Evolutionary conservation across 2,888 invertebrate species (phyloP).

Genomic region (Crossocerus cetratus): DNA sequence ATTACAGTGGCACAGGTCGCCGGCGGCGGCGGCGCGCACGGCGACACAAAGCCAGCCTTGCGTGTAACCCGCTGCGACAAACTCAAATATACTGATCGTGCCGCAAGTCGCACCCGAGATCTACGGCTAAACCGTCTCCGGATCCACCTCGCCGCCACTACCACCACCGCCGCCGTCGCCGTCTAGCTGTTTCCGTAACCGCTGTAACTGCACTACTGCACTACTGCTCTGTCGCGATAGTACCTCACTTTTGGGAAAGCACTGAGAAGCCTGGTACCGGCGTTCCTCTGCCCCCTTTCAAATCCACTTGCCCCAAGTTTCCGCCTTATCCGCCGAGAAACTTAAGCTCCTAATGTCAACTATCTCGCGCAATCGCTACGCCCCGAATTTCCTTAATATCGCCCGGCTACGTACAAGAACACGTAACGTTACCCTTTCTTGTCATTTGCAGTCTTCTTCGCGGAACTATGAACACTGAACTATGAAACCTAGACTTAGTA

Average conservation of each 20-base stretch:
- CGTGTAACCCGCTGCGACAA: slow-evolving; percentile 62
- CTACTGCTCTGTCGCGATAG: slow-evolving; percentile 31
- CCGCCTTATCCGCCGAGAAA: slow-evolving; percentile 43
- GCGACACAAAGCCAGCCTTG: slow-evolving; percentile 44
- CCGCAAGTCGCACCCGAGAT: slow-evolving; percentile 22
- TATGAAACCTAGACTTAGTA: too few species aligned
- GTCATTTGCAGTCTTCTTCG: too few species aligned
- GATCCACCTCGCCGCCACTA: slow-evolving; percentile 37
- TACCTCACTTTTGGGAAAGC: slow-evolving; percentile 30
- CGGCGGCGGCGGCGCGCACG: slow-evolving; percentile 17
- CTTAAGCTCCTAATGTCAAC: slow-evolving; percentile 33
- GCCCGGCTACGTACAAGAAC: slow-evolving; percentile 6
- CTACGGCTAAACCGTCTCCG: slow-evolving; percentile 44
- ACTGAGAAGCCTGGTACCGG: slow-evolving; percentile 26
- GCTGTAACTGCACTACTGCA: slow-evolving; percentile 30
- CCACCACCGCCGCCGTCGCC: not conserved
- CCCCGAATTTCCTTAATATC: slow-evolving; percentile 36
- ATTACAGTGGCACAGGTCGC: slow-evolving; percentile 35
- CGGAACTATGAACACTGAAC: too few species aligned
- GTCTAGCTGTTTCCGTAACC: slow-evolving; percentile 39
- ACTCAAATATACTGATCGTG: slow-evolving; percentile 61
- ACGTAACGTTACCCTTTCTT: not conserved
- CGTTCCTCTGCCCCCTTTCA: slow-evolving; percentile 17
- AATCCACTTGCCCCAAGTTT: slow-evolving; percentile 41
- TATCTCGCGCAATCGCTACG: slow-evolving; percentile 26